These are phyloP conservation scores for Halichoerus grypus DNA, from an alignment of 2,113 vertebrate species.

Conservation along the genomic window DNA sequence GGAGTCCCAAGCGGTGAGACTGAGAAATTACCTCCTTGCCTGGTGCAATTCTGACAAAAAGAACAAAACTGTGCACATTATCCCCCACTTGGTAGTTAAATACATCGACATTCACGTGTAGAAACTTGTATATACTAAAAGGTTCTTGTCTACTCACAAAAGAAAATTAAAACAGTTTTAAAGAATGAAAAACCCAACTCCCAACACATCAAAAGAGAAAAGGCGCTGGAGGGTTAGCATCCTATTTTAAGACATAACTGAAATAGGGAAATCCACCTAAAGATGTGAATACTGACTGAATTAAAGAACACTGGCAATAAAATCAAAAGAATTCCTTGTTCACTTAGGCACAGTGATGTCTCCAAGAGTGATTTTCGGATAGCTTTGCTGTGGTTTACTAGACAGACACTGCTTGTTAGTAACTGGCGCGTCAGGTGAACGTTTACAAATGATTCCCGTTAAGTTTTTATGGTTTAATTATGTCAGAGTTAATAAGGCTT, in stretches of 20 bases:
- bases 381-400: slow-evolving; percentile 41
- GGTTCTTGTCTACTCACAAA: slow-evolving; percentile 22
- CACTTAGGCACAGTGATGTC: slow-evolving; percentile 28
- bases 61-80: background rate
- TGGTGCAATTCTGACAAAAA: background rate
- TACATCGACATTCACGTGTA: background rate
- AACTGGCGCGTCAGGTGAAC: background rate
- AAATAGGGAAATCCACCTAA: slow-evolving; percentile 33
- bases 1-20: slow-evolving; percentile 16
- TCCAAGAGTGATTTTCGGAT: background rate
- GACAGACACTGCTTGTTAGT: slow-evolving; percentile 7
- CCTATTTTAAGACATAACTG: slow-evolving; percentile 23
- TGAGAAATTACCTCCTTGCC: background rate
- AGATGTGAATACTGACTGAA: slow-evolving; percentile 16
- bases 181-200: slow-evolving; percentile 49
- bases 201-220: slow-evolving; percentile 37
- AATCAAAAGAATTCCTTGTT: background rate
- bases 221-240: background rate
- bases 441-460: background rate
- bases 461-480: slow-evolving; percentile 15
- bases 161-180: slow-evolving; percentile 40
- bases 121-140: slow-evolving; percentile 26
- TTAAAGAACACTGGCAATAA: slow-evolving; percentile 23
- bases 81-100: slow-evolving; percentile 26
- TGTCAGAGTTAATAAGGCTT: background rate